Evolutionary conservation across 2,888 invertebrate species (phyloP).

Genomic region (Xestoiulus laeticollis): DNA sequence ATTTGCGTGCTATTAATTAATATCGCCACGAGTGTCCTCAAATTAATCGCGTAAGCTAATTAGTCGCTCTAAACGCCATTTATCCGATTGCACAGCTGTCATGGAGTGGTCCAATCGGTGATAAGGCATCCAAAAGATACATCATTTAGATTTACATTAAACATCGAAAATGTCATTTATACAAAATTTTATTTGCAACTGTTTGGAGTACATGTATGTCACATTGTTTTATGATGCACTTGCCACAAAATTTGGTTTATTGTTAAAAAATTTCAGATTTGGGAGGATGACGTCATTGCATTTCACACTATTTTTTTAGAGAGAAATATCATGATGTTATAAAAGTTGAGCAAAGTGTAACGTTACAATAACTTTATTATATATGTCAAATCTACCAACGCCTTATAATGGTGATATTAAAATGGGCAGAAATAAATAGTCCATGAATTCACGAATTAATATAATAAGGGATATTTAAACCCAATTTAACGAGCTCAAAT

Average conservation of each 20-base stretch:
- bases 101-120: not conserved
- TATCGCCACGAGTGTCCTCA: conserved; percentile 7
- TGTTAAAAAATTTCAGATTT: too few relatives aligned
- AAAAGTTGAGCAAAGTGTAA: not conserved
- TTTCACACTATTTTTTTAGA: too few relatives aligned
- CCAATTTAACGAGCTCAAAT: conserved; percentile 29
- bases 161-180: not conserved
- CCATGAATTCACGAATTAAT: not conserved
- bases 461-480: conserved; percentile 21
- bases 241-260: too few relatives aligned
- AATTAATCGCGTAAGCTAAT: conserved; percentile 36
- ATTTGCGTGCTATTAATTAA: not conserved
- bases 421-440: not conserved
- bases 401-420: not conserved
- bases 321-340: not conserved
- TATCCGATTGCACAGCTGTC: not conserved
- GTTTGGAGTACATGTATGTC: too few relatives aligned
- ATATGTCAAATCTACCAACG: not conserved
- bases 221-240: too few relatives aligned
- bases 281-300: not conserved
- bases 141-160: not conserved
- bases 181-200: not conserved
- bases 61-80: not conserved
- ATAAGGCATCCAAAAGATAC: not conserved
- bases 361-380: not conserved